A percentile compares a stretch with the other conserved stretches of the same genome.
phyloP scores from a whole-genome alignment of 2,888 invertebrate species.

The Papilio elwesi region DNA sequence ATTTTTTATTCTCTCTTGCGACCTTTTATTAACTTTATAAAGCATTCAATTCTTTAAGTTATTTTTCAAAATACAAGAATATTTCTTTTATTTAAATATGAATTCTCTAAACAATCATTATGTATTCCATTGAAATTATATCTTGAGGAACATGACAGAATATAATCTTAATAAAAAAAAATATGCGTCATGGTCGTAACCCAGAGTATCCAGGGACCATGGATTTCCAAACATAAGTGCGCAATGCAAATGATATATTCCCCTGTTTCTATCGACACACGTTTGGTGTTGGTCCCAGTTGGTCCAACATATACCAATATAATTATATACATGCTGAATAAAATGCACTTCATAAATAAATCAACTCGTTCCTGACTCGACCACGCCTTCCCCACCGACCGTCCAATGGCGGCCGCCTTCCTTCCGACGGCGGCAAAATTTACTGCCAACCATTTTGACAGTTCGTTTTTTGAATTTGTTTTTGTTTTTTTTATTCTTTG shows the following conservation, averaged over 20 bases:
- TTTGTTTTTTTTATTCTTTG: slow-evolving; percentile 57
- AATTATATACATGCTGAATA: slow-evolving; percentile 51
- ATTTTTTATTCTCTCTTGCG: too few relatives aligned
- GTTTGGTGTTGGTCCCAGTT: slow-evolving; percentile 18
- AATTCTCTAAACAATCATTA: too few relatives aligned
- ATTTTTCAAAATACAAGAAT: too few relatives aligned
- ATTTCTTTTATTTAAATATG: too few relatives aligned
- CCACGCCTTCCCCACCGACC: slow-evolving; percentile 65
- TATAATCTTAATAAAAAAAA: too few relatives aligned
- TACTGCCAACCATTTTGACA: slow-evolving; percentile 81
- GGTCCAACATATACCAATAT: slow-evolving; percentile 28
- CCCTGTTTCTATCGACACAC: slow-evolving; percentile 20
- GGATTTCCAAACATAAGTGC: neutral
- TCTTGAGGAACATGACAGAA: too few relatives aligned
- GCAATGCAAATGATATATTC: slow-evolving; percentile 11
- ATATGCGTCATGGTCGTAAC: too few relatives aligned
- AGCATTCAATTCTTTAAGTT: too few relatives aligned
- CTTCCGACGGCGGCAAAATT: slow-evolving; percentile 69
- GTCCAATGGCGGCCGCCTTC: slow-evolving; percentile 64
- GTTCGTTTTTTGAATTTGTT: slow-evolving; percentile 73
- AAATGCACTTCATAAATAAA: slow-evolving; percentile 81
- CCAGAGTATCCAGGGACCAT: too few relatives aligned
- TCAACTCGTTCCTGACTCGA: slow-evolving; percentile 65
- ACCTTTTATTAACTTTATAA: too few relatives aligned
- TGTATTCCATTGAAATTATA: too few relatives aligned